Conservation (phyloP, 2,113 vertebrate species). For the Actenoides lindsayi region DNA sequence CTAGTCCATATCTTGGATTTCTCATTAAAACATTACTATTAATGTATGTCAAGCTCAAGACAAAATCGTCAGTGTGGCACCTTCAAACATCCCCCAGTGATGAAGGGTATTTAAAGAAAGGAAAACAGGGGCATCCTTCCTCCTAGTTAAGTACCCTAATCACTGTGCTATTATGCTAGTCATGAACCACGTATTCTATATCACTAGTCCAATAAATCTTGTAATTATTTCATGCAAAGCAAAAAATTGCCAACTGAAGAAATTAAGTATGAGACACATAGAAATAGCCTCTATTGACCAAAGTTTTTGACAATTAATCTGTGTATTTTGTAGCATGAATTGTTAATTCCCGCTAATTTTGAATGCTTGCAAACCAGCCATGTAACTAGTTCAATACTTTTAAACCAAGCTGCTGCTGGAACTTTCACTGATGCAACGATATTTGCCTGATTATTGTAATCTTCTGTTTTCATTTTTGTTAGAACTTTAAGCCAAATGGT, state of each 20-base stretch:
- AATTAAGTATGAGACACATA: background rate
- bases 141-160: background rate
- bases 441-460: slow-evolving; percentile 68
- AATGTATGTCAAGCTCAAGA: background rate
- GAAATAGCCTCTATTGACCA: background rate
- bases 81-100: background rate
- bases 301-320: slow-evolving; percentile 55
- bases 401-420: slow-evolving; percentile 58
- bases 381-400: slow-evolving; percentile 64
- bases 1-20: background rate
- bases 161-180: background rate
- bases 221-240: background rate
- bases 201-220: background rate
- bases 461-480: slow-evolving; percentile 63
- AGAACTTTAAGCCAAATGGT: slow-evolving; percentile 69
- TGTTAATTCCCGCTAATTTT: slow-evolving; percentile 28
- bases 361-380: slow-evolving; percentile 43
- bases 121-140: background rate
- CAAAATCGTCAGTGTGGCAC: background rate
- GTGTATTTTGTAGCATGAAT: slow-evolving; percentile 44
- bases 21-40: background rate
- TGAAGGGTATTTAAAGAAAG: background rate
- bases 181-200: background rate
- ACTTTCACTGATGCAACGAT: slow-evolving; percentile 54
- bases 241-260: background rate